Base-by-base conservation (phyloP, 2,113 vertebrate species). In the Macquaria australasica region DNA sequence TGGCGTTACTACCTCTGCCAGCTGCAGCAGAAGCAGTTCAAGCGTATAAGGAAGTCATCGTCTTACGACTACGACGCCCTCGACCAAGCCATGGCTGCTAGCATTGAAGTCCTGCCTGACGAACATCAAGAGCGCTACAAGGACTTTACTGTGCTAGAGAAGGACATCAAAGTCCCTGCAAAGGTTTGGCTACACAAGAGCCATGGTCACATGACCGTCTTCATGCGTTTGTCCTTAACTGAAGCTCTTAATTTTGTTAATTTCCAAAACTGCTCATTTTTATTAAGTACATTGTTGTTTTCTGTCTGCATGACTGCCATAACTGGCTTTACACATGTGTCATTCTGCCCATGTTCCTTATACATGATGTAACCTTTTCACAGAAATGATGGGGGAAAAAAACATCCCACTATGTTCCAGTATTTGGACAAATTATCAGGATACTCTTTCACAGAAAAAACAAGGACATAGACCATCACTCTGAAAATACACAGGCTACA, bases 41-140 rank as follows among this genome's bases (percentile, higher is more conserved):
- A 96, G 94, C 97, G 98, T 66, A 99, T 99, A 92, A 96, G 95
- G 80, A 99, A 98, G 93, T 99, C 97, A 0, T 98, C 98, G 0
- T 99, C 97, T 0, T 99, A 99, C 1, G 98, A 99, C 94, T 99
- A 99, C 4, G 98, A 99, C 64, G 98, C 98, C 45, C 94, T 99
- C 64, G 98, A 99, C 94, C 97, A 99, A 95, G 98, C 98, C 74
- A 99, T 99, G 98, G 97, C 97, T 39, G 98, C 98, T 64, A 99
- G 98, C 88, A 97, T 99, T 56, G 97, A 99, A 68, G 97, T 97
- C 37, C 94, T 99, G 31, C 94, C 96, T 78, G 95, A 97, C 3
- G 94, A 97, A 37, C 95, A 97, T 59, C 92, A 91, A 82, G 92
- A 96, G 59, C 97, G 98, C 79, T 99, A 99, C 92, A 97, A 93